Conservation (phyloP, 2,113 vertebrate species). For the Aegithalos caudatus region DNA sequence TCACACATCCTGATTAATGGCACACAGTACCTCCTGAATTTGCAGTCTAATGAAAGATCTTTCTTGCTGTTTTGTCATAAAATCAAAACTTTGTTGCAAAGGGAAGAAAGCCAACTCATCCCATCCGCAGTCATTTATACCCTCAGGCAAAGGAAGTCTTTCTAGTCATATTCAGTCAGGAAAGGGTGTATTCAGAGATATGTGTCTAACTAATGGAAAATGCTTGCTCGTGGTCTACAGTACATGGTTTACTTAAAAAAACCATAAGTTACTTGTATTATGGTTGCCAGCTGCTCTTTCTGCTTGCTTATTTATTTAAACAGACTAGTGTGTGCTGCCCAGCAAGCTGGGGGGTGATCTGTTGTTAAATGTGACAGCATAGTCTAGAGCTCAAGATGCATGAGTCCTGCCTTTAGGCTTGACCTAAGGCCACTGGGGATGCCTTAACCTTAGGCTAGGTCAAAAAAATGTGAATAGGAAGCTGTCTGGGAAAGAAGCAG, state of each 20-base stretch:
- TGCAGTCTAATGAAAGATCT: background rate
- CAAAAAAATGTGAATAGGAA: background rate
- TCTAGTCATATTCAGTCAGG: background rate
- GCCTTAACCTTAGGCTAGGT: background rate
- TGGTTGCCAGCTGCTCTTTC: background rate
- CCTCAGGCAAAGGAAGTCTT: background rate
- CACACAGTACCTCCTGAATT: background rate
- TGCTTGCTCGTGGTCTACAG: background rate
- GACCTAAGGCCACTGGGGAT: background rate
- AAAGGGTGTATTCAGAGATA: background rate
- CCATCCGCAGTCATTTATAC: background rate
- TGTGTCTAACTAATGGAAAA: background rate
- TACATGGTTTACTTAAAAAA: background rate
- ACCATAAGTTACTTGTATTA: background rate
- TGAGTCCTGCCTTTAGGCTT: background rate
- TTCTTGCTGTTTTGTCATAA: background rate
- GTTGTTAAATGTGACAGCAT: background rate
- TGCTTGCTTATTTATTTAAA: background rate
- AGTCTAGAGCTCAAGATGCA: background rate
- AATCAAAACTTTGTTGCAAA: background rate
- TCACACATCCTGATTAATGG: background rate
- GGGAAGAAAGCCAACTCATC: background rate
- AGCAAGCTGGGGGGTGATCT: background rate
- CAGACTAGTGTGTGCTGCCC: background rate
- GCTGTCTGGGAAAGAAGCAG: background rate